Evolutionary conservation across 2,797 vertebrate genomes (phyloP).

Genomic region (Anguilla megastoma): DNA sequence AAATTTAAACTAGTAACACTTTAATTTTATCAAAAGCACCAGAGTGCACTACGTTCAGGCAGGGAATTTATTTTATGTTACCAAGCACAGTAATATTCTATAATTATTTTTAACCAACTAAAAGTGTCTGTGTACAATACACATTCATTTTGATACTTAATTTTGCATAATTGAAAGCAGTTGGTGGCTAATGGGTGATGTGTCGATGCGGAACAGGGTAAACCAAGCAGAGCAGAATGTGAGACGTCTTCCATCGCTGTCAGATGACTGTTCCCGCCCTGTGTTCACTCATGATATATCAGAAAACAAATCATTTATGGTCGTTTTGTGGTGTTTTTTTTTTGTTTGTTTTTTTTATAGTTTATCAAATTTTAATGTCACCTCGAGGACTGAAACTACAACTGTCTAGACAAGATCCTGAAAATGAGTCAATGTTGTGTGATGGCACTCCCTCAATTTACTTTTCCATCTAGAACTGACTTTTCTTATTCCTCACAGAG

Average conservation of each 20-base stretch:
- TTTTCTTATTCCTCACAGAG: background rate
- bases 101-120: conserved; percentile 3
- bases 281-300: background rate
- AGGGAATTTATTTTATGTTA: conserved; percentile 9
- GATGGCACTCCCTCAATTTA: background rate
- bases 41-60: background rate
- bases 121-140: background rate
- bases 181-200: conserved; percentile 57
- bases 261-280: background rate
- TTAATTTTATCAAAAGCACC: background rate
- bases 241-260: conserved; percentile 18
- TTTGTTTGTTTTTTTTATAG: conserved; percentile 9
- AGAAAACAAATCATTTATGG: conserved; percentile 27
- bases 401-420: conserved; percentile 13
- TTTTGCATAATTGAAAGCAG: conserved; percentile 72
- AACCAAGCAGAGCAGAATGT: conserved; percentile 25
- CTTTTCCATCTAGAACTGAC: background rate
- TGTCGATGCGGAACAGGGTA: conserved; percentile 7
- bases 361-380: conserved; percentile 33
- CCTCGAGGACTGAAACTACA: conserved; percentile 13
- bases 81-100: background rate
- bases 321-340: background rate
- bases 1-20: conserved; percentile 2
- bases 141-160: conserved; percentile 41
- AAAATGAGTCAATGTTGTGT: background rate